Evolutionary conservation across 1,140 invertebrate genomes (phyloP), one percentile per base, ranked within the genome.

Genomic region (Eriosoma lanigerum): DNA sequence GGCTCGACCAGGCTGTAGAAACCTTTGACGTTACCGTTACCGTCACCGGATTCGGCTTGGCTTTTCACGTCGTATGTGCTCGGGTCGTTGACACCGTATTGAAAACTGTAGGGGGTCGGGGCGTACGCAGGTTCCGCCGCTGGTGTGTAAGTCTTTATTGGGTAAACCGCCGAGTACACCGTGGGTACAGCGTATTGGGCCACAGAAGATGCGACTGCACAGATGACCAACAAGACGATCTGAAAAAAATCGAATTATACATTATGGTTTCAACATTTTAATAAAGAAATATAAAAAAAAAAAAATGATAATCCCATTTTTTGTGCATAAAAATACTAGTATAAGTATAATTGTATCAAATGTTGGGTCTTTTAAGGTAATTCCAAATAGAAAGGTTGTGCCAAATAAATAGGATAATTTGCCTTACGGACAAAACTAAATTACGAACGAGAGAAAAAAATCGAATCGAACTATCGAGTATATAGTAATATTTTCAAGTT

Each of bases 181-280:
- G n/a, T n/a, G n/a, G 66, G 64, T 62, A 50, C 70, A 72, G 13
- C 17, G 75, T 82, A 82, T n/a, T 82, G 81, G n/a, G 81, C 86
- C 62, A 86, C 87, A n/a, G 83, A 83, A 60, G 86, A 87, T 6
- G 84, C 84, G 8, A 88, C n/a, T n/a, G n/a, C 83, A 38, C 87
- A 81, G 52, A 85, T 84, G 81, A 85, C 84, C 81, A 89, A 82
- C 29, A 84, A 82, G 80, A 88, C 72, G 76, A 89, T 85, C 88
- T 89, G 83, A 17, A 81, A 83, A n/a, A n/a, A n/a, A n/a, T 24
- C 29, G 15, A 66, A 46, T 38, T 1, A 8, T 21, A n/a, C 19
- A 3, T 19, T 62, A n/a, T n/a, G n/a, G n/a, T n/a, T n/a, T n/a
- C n/a, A n/a, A n/a, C n/a, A n/a, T n/a, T n/a, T n/a, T n/a, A n/a